Conservation (phyloP, 2,113 vertebrate genomes). For the Calypte anna region DNA sequence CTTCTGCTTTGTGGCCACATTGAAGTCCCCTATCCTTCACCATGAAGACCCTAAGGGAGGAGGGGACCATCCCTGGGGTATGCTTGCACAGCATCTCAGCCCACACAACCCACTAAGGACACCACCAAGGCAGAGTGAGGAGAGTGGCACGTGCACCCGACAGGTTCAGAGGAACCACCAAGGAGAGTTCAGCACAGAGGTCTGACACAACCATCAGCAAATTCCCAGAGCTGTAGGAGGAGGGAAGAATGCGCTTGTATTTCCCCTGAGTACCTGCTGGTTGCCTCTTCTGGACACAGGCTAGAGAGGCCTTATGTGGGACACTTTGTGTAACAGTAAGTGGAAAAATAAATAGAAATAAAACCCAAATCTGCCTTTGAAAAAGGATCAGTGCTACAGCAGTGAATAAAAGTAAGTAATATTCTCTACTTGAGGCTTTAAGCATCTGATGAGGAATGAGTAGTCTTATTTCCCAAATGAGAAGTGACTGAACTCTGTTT, state of each 20-base stretch:
- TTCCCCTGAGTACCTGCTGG: neutral
- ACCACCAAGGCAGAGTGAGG: neutral
- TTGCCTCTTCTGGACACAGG: neutral
- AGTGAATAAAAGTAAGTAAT: neutral
- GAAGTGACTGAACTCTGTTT: neutral
- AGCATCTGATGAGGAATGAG: neutral
- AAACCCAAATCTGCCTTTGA: neutral
- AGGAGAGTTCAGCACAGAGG: neutral
- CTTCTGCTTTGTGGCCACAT: neutral
- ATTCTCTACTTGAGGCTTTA: neutral
- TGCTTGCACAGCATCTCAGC: neutral
- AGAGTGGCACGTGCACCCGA: neutral
- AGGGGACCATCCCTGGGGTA: neutral
- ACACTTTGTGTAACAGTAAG: neutral
- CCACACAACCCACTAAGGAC: neutral
- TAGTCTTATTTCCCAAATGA: neutral
- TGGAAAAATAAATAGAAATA: neutral
- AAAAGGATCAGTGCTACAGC: neutral
- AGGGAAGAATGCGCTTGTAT: neutral
- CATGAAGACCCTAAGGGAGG: neutral
- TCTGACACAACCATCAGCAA: fast-evolving
- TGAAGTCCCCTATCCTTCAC: fast-evolving
- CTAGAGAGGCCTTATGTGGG: neutral
- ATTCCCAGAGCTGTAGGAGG: fast-evolving
- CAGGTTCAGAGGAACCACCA: neutral